Evolutionary conservation across 2,113 vertebrate genomes (phyloP), one percentile per base, ranked within the genome.

Genomic region (Sinocyclocheilus anophthalmus): DNA sequence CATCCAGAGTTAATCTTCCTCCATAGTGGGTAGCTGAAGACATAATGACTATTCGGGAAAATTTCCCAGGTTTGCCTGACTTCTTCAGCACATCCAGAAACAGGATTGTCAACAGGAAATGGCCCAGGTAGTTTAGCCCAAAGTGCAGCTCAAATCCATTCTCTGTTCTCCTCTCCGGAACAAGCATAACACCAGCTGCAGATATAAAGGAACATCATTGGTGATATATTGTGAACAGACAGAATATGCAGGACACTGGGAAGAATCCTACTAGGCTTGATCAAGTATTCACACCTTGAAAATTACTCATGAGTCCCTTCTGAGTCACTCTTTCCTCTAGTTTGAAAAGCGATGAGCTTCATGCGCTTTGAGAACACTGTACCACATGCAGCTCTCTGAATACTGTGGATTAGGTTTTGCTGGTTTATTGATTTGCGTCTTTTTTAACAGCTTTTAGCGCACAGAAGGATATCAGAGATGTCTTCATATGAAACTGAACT

Each of bases 161-260:
- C 24, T 93, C 87, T 0, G 95, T 96, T 85, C 88, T 78, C 92
- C 93, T 94, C 88, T 95, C 93, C 3, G 95, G 94, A 48, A 96
- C 96, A 93, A 99, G 90, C 98, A 99, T 98, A 67, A 97, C 96
- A 1, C 95, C 98, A 1, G 97, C 98, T 99, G 76, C 59, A 78
- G 67, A 63, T 16, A 55, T 22, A 85, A 80, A 83, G 16, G 45
- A 50, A 53, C 61, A 61, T 45, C 37, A 69, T 6, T 20, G 10
- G n/a, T 81, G 53, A 42, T 61, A 24, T 79, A 76, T 84, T 84
- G 76, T 69, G 55, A 53, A 61, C 22, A 79, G 4, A 79, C 6
- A 33, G 39, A 26, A 85, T 42, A 53, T 67, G 45, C 20, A 76
- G 55, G 61, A 26, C 65, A 39, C 26, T 12, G 1, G 55, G 57